Evolutionary conservation across 2,888 invertebrate species (phyloP), one percentile per base, ranked within the genome.

Genomic region (Acleris cristana): DNA sequence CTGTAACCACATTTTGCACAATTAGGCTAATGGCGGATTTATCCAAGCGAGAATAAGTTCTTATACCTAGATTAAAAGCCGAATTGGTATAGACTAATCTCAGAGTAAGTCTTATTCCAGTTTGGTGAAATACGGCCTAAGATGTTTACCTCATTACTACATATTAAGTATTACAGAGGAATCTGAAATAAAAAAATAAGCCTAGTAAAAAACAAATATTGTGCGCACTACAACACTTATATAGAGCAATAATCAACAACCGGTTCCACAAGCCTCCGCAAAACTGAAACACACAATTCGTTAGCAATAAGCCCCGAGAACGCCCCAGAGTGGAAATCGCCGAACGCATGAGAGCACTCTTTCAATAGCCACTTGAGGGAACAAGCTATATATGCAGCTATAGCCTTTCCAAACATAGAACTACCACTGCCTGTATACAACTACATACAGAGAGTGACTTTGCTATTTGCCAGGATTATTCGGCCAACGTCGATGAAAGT

Each of bases 331-430:
- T 44, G 66, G 67, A 63, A 54, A 62, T 62, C 16, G 52, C 53
- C 54, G 53, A 44, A 65, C 67, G 63, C 63, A 63, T 49, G 62
- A 49, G 57, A 48, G 63, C 62, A 62, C 57, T 53, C 57, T 57
- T 58, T 58, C 62, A 63, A 54, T 53, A 18, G 58, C 62, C 40
- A 67, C 67, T 58, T 44, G 62, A 51, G 51, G 45, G n/a, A 45
- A 40, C 49, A 44, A 52, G 26, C 40, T 53, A 48, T 30, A 21
- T 57, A 45, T 45, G 23, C 57, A 51, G 40, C 56, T 19, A 57
- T n/a, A 49, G 45, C 19, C 61, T 26, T n/a, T 12, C 61, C 45
- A 48, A 51, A 44, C n/a, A n/a, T 44, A 40, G 30, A 51, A 45
- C 45, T 55, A 51, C 40, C 49, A 30, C 23, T 48, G 23, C n/a